Conservation (phyloP, 2,797 vertebrate species). For the Argentina silus region DNA sequence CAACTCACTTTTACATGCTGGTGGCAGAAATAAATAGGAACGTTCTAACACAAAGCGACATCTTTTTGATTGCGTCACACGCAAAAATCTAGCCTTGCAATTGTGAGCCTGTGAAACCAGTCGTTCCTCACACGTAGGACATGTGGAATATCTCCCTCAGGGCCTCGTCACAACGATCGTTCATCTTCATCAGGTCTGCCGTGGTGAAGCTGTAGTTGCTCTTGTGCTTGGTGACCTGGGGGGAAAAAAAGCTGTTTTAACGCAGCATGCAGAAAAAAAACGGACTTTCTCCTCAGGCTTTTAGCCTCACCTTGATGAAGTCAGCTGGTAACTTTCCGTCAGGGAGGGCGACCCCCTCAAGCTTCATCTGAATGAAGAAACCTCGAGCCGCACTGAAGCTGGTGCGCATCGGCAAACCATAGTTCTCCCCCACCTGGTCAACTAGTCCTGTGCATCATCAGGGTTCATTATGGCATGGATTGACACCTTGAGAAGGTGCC, state of each 20-base stretch:
- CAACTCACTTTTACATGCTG: background rate
- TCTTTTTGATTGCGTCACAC: background rate
- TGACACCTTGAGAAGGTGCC: too few relatives aligned
- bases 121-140: conserved; percentile 90
- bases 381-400: conserved; percentile 92
- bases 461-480: background rate
- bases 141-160: conserved; percentile 97
- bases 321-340: conserved; percentile 86
- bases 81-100: background rate
- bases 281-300: background rate
- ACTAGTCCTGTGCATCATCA: conserved; percentile 82
- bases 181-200: conserved; percentile 95
- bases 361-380: conserved; percentile 94
- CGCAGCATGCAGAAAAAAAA: too few relatives aligned
- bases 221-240: conserved; percentile 88
- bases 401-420: conserved; percentile 87
- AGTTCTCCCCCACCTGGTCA: conserved; percentile 86
- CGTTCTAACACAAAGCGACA: background rate
- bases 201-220: conserved; percentile 93
- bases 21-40: too few relatives aligned
- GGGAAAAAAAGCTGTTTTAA: conserved; percentile 31
- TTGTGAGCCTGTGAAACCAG: background rate
- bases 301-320: conserved; percentile 88
- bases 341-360: conserved; percentile 79
- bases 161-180: conserved; percentile 94